A percentile compares a stretch with the other conserved stretches of the same genome.
Evolutionary conservation across 2,797 vertebrate genomes (phyloP).

Genomic region (Chaetodon trifasciatus): DNA sequence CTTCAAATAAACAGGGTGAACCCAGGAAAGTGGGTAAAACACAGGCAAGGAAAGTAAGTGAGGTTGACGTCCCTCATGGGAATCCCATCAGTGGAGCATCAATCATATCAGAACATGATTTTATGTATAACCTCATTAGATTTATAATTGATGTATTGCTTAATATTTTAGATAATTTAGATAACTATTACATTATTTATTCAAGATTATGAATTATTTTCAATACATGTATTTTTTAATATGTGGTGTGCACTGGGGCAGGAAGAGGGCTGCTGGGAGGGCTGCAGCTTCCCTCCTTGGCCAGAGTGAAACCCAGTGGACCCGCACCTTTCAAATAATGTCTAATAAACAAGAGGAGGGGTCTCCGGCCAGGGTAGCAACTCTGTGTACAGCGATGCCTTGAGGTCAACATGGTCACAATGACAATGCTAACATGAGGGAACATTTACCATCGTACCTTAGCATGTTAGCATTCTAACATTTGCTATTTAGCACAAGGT

Average conservation of each 20-base stretch:
- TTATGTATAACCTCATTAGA: conserved; percentile 52
- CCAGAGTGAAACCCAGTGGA: neutral
- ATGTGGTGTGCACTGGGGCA: neutral
- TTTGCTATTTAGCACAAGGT: neutral
- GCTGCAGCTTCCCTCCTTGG: neutral
- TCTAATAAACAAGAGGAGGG: neutral
- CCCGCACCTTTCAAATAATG: neutral
- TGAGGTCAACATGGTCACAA: neutral
- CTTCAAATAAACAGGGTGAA: conserved; percentile 47
- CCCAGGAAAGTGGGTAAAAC: conserved; percentile 41
- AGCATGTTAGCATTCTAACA: neutral
- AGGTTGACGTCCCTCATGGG: conserved; percentile 35
- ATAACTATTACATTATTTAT: conserved; percentile 51
- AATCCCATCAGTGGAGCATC: conserved; percentile 34
- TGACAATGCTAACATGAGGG: no score
- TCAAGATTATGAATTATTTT: conserved; percentile 45
- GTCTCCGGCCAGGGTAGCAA: neutral
- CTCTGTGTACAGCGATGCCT: neutral
- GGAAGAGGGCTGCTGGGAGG: neutral
- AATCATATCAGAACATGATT: conserved; percentile 63
- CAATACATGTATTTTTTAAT: conserved; percentile 20
- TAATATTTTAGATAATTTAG: conserved; percentile 55
- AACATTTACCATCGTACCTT: neutral
- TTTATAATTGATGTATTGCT: conserved; percentile 64
- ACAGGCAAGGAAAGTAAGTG: conserved; percentile 51